Conservation (phyloP, 2,888 invertebrate genomes). For the Operophtera brumata region DNA sequence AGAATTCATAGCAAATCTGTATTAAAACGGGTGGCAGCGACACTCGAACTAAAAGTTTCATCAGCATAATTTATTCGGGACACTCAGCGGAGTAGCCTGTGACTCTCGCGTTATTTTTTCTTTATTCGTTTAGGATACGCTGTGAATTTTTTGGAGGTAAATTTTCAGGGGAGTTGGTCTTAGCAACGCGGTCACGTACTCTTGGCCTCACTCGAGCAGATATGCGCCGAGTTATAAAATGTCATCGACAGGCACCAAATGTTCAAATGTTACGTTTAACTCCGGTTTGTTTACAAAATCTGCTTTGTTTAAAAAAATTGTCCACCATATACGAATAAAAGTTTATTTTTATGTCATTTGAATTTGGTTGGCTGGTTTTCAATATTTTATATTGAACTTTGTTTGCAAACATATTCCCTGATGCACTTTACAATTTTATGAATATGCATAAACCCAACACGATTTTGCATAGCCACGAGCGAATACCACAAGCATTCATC, state of each 20-base stretch:
- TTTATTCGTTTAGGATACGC: constrained; percentile 62
- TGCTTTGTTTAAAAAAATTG: too few relatives aligned
- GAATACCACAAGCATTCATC: not conserved
- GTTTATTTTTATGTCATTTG: too few relatives aligned
- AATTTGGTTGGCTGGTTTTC: too few relatives aligned
- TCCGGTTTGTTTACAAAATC: too few relatives aligned
- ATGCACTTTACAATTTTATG: too few relatives aligned
- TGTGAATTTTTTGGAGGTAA: constrained; percentile 59
- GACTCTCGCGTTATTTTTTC: constrained; percentile 62
- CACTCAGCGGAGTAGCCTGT: constrained; percentile 57
- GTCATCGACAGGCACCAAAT: constrained; percentile 52
- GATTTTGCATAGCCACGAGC: not conserved
- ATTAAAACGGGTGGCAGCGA: constrained; percentile 48
- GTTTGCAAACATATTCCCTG: too few relatives aligned
- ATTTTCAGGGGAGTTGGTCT: constrained; percentile 64
- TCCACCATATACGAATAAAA: too few relatives aligned
- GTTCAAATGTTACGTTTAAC: too few relatives aligned
- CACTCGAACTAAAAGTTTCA: constrained; percentile 69
- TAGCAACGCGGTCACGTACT: constrained; percentile 73
- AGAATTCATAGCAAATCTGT: constrained; percentile 52
- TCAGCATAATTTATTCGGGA: constrained; percentile 76
- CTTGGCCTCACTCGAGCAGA: constrained; percentile 62
- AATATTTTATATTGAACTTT: too few relatives aligned
- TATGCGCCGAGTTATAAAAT: constrained; percentile 75
- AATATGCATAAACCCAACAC: too few relatives aligned